A percentile compares a stretch with the other conserved stretches of the same genome.
Evolutionary conservation across 2,888 invertebrate species (phyloP).

Genomic region (Nemapogon koenigi): DNA sequence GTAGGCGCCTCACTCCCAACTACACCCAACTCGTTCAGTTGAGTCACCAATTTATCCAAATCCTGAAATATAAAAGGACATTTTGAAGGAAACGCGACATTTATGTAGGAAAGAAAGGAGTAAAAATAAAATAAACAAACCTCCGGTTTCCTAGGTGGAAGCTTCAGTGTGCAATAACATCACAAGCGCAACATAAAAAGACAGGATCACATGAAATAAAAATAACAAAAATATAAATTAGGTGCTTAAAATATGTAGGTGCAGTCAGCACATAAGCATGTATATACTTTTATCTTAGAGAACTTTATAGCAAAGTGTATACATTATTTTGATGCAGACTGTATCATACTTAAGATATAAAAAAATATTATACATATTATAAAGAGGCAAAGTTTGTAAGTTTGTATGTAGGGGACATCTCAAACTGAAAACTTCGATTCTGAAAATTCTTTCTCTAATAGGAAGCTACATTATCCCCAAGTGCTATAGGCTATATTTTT

Average conservation of each 20-base stretch:
- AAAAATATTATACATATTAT: too few species aligned
- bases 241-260: conserved; percentile 7
- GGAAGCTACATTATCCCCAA: too few species aligned
- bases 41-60: conserved; percentile 94
- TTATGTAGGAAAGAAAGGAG: conserved; percentile 6
- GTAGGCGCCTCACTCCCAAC: conserved; percentile 75
- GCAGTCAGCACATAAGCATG: too few species aligned
- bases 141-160: conserved; percentile 90
- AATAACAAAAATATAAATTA: conserved; percentile 12
- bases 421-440: too few species aligned
- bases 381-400: too few species aligned
- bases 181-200: conserved; percentile 56
- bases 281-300: too few species aligned
- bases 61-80: conserved; percentile 81
- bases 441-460: too few species aligned
- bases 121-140: conserved; percentile 61
- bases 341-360: too few species aligned
- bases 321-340: too few species aligned
- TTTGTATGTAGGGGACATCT: too few species aligned
- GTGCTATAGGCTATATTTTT: too few species aligned
- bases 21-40: conserved; percentile 92
- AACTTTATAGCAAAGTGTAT: too few species aligned
- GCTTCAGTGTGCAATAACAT: conserved; percentile 61
- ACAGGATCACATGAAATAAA: conserved; percentile 51
- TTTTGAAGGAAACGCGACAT: not conserved